phyloP scores from a whole-genome alignment of 2,888 invertebrate genomes.

The Troilus luridus region DNA sequence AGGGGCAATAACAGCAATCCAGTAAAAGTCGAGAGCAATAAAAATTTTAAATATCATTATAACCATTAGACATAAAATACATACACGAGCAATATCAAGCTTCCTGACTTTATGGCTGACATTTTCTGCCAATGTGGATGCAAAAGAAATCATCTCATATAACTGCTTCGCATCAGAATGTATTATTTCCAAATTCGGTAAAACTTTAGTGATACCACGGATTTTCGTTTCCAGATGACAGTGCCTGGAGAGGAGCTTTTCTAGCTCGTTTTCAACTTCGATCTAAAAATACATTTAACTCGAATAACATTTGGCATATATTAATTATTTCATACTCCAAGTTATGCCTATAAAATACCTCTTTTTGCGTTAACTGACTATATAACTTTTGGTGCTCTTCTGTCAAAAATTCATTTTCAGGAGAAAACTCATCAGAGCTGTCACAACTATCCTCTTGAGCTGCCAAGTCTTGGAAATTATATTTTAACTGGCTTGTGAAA shows the following conservation, averaged over 20 bases:
- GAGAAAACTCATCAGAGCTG: conserved; percentile 52
- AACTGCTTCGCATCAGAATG: conserved; percentile 85
- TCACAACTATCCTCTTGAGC: conserved; percentile 11
- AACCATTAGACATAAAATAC: conserved; percentile 65
- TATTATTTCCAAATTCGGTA: conserved; percentile 84
- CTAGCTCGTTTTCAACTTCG: conserved; percentile 79
- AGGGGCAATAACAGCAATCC: too few relatives aligned
- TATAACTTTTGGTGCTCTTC: conserved; percentile 50
- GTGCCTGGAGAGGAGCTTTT: conserved; percentile 80
- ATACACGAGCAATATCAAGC: conserved; percentile 91
- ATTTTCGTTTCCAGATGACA: conserved; percentile 85
- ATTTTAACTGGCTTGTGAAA: background rate
- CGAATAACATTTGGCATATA: background rate
- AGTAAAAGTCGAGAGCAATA: too few relatives aligned
- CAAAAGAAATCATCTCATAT: conserved; percentile 86
- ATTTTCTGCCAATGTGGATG: conserved; percentile 90
- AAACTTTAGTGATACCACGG: conserved; percentile 82
- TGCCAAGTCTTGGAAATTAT: background rate
- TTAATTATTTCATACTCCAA: background rate
- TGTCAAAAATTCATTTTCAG: conserved; percentile 49
- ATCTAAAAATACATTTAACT: conserved; percentile 71
- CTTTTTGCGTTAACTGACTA: conserved; percentile 28
- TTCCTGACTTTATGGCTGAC: conserved; percentile 97
- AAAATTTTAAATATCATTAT: background rate
- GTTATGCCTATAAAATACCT: background rate